These are phyloP conservation scores for Stegodyphus dumicola DNA, from an alignment of 1,140 invertebrate species.

Conservation along the genomic window DNA sequence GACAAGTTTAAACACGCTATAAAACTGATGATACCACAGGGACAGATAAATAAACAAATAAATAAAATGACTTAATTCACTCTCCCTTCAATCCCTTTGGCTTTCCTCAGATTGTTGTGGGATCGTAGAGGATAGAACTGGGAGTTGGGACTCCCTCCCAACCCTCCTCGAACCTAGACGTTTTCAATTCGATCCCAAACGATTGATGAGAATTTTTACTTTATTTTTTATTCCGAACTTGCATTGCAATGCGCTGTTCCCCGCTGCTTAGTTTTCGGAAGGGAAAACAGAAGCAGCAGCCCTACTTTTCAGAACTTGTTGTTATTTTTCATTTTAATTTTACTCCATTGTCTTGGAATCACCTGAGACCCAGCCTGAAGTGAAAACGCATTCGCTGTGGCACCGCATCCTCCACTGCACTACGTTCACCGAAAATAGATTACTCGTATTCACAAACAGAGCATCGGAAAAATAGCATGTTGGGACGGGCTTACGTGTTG, in stretches of 20 bases:
- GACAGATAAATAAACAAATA: too few species aligned
- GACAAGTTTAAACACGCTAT: too few species aligned
- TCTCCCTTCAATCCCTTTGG: not conserved
- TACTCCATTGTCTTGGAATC: slow-evolving; percentile 15
- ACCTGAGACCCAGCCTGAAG: slow-evolving; percentile 13
- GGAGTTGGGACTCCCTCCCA: slow-evolving; percentile 13
- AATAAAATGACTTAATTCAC: slow-evolving; percentile 12
- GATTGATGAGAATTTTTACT: slow-evolving; percentile 46
- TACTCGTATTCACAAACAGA: too few species aligned
- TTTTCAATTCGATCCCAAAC: slow-evolving; percentile 41
- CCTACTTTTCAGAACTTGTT: not conserved
- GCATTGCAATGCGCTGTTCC: not conserved
- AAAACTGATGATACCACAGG: too few species aligned
- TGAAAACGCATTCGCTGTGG: too few species aligned
- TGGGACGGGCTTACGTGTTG: too few species aligned
- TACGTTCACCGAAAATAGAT: too few species aligned
- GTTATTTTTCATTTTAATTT: slow-evolving; percentile 49
- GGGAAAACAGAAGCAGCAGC: too few species aligned
- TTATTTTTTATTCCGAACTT: slow-evolving; percentile 12
- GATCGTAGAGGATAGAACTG: slow-evolving; percentile 30
- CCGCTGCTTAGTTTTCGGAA: not conserved
- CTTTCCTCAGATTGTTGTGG: slow-evolving; percentile 34
- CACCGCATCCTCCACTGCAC: too few species aligned
- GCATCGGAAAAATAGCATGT: too few species aligned
- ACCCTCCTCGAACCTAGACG: slow-evolving; percentile 19